Evolutionary conservation across 2,888 invertebrate genomes (phyloP).

Genomic region (Ctenicera cuprea): DNA sequence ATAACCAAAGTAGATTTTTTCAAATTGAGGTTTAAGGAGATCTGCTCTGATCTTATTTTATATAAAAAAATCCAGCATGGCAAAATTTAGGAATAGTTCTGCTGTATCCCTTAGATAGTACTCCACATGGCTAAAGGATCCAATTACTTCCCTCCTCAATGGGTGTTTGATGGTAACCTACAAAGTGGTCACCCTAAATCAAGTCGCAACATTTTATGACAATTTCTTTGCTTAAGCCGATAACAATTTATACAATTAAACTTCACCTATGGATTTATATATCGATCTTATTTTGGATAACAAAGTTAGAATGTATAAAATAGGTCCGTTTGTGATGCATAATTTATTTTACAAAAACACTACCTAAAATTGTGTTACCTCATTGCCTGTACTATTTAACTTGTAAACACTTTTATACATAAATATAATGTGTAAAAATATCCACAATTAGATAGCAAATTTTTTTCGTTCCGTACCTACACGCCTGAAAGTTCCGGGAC

Average conservation of each 20-base stretch:
- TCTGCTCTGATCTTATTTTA: too few relatives aligned
- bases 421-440: slow-evolving; percentile 70
- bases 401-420: slow-evolving; percentile 70
- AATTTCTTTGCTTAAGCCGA: not conserved
- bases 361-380: slow-evolving; percentile 45
- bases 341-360: slow-evolving; percentile 59
- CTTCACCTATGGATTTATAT: slow-evolving; percentile 44
- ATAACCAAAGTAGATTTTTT: too few relatives aligned
- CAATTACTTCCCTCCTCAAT: too few relatives aligned
- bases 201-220: not conserved
- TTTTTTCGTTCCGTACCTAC: slow-evolving; percentile 29
- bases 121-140: too few relatives aligned
- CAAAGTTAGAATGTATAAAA: slow-evolving; percentile 47
- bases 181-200: slow-evolving; percentile 39
- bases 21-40: too few relatives aligned
- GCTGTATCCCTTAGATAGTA: too few relatives aligned
- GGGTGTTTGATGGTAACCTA: too few relatives aligned
- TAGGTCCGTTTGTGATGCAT: slow-evolving; percentile 55
- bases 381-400: slow-evolving; percentile 64
- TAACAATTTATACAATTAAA: not conserved
- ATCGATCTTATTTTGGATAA: slow-evolving; percentile 30
- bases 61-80: too few relatives aligned
- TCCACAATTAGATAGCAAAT: slow-evolving; percentile 55
- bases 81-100: too few relatives aligned
- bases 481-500: slow-evolving; percentile 56